phyloP scores from a whole-genome alignment of 2,888 invertebrate species.

The Limnephilus rhombicus region DNA sequence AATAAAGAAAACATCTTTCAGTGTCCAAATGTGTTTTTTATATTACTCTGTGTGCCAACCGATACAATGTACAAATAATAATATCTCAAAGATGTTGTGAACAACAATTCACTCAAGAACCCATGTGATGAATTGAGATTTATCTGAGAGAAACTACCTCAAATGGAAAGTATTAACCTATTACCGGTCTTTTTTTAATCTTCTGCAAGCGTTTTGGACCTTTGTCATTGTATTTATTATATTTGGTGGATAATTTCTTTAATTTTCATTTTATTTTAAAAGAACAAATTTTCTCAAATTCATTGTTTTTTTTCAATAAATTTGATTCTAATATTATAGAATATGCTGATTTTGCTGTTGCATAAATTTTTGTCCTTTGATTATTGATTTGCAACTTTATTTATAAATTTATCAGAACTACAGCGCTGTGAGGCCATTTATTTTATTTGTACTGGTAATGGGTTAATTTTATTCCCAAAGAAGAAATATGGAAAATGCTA shows the following conservation, averaged over 20 bases:
- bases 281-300: neutral
- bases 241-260: neutral
- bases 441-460: neutral
- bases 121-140: neutral
- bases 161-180: neutral
- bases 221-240: neutral
- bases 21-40: constrained; percentile 42
- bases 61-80: neutral
- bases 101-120: neutral
- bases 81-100: neutral
- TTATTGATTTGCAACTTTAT: neutral
- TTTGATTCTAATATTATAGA: neutral
- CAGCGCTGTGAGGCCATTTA: neutral
- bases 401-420: neutral
- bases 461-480: neutral
- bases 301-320: neutral
- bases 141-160: neutral
- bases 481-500: neutral
- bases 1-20: constrained; percentile 36
- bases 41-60: constrained; percentile 34
- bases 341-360: neutral
- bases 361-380: neutral
- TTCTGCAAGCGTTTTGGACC: neutral
- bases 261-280: neutral
- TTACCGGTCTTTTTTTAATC: neutral